Percentiles rank a stretch among this genome's conserved stretches.
Conservation (phyloP, 2,113 vertebrate species). For the Protobothrops mucrosquamatus region DNA sequence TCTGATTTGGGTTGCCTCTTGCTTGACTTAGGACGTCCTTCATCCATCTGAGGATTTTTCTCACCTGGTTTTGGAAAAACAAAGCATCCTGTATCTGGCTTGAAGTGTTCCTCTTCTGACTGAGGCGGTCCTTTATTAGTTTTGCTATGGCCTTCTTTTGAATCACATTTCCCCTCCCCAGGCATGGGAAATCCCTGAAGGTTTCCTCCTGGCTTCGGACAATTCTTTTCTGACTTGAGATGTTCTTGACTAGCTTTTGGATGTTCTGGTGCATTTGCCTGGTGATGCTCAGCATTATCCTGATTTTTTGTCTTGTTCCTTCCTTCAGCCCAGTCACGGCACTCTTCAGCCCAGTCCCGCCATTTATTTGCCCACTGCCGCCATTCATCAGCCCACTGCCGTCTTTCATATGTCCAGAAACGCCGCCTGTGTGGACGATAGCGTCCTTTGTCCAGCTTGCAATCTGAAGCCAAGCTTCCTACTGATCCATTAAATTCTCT, state of each 20-base stretch:
- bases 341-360: conserved; percentile 29
- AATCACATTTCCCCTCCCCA: conserved; percentile 4
- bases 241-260: not conserved
- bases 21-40: not conserved
- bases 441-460: not conserved
- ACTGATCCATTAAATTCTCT: not conserved
- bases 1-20: not conserved
- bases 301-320: not conserved
- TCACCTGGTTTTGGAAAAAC: conserved; percentile 25
- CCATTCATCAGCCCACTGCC: conserved; percentile 21
- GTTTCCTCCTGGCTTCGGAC: not conserved
- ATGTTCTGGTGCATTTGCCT: not conserved
- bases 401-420: conserved; percentile 12
- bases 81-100: conserved; percentile 9
- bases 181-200: not conserved
- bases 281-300: not conserved
- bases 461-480: conserved; percentile 5
- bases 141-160: not conserved
- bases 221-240: not conserved
- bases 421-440: not conserved
- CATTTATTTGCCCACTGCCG: conserved; percentile 24
- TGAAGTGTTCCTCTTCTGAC: not conserved
- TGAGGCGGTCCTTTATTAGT: not conserved
- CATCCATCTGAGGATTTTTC: not conserved
- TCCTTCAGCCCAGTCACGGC: conserved; percentile 16